Evolutionary conservation across 2,113 vertebrate species (phyloP).

Genomic region (Corythaixoides concolor): DNA sequence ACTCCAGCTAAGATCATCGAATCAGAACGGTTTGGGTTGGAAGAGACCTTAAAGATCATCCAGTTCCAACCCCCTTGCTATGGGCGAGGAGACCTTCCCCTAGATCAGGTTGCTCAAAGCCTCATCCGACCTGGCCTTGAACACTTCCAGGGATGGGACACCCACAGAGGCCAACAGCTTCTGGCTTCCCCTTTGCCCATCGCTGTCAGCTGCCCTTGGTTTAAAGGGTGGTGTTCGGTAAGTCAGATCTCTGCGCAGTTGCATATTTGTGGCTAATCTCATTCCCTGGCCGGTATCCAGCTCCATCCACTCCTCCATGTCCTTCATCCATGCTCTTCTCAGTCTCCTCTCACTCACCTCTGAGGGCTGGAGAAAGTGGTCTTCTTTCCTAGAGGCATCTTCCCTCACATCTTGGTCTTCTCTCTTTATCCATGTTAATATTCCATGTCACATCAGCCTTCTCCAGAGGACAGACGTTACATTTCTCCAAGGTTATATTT

Average conservation of each 20-base stretch:
- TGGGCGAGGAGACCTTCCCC: too few relatives aligned
- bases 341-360: not conserved
- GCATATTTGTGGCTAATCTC: not conserved
- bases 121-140: too few relatives aligned
- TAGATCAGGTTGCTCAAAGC: too few relatives aligned
- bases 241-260: not conserved
- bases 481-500: not conserved
- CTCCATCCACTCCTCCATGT: not conserved
- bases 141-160: too few relatives aligned
- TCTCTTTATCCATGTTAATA: not conserved
- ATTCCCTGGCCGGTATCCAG: not conserved
- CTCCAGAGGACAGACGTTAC: not conserved
- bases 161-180: not conserved
- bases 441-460: not conserved
- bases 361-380: not conserved
- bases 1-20: not conserved
- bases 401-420: not conserved
- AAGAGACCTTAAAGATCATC: too few relatives aligned
- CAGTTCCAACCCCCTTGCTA: too few relatives aligned
- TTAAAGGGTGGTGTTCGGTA: not conserved
- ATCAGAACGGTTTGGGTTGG: too few relatives aligned
- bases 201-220: not conserved
- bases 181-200: not conserved
- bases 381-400: not conserved
- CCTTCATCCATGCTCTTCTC: not conserved